Conservation (phyloP, 2,888 invertebrate genomes). For the Agrochola lychnidis region DNA sequence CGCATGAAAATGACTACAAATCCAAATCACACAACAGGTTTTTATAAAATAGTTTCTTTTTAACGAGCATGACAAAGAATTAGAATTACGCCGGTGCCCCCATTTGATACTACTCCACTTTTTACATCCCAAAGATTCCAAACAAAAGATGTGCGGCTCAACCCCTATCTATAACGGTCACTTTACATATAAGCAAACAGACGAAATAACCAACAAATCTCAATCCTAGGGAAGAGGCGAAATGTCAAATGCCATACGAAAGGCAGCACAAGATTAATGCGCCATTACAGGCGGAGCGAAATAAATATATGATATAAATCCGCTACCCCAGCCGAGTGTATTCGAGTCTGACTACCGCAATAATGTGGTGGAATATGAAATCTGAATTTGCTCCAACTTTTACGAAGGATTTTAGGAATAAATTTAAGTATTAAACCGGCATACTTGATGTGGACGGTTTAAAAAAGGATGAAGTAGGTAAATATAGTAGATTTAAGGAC, state of each 20-base stretch:
- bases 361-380: constrained; percentile 67
- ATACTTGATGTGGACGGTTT: constrained; percentile 25
- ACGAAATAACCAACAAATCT: constrained; percentile 66
- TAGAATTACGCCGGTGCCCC: neutral
- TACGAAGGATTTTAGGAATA: constrained; percentile 53
- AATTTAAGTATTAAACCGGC: constrained; percentile 54
- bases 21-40: constrained; percentile 16
- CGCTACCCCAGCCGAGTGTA: constrained; percentile 65
- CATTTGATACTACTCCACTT: constrained; percentile 4
- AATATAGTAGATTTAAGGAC: neutral
- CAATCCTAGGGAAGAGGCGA: constrained; percentile 67
- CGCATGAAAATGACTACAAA: neutral
- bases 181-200: constrained; percentile 53
- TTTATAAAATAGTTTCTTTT: neutral
- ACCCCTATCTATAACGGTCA: constrained; percentile 51
- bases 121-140: constrained; percentile 2
- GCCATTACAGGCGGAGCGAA: constrained; percentile 74
- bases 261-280: constrained; percentile 78
- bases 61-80: neutral
- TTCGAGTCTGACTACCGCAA: constrained; percentile 63
- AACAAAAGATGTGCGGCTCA: constrained; percentile 22
- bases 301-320: constrained; percentile 77
- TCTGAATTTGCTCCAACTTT: constrained; percentile 62
- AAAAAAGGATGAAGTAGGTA: constrained; percentile 8
- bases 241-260: constrained; percentile 75